Evolutionary conservation across 2,888 invertebrate species (phyloP), one percentile per base, ranked within the genome.

Genomic region (Oeneis ivallda): DNA sequence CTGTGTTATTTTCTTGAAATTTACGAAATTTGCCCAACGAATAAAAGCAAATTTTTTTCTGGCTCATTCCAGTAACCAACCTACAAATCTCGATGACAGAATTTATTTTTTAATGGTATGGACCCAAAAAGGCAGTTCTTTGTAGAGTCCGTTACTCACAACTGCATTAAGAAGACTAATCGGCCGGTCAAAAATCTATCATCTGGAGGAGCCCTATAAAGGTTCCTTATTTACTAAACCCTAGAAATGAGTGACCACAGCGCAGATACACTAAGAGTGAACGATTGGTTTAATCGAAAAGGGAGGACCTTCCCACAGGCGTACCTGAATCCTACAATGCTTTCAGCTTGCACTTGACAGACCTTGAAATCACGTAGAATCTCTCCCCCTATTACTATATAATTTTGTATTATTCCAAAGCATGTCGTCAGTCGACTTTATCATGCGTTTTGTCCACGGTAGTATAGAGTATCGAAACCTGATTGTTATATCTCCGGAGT

Each of bases 391-490:
- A 39, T 15, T 50, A 68, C 66, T 69, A 65, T 64, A 65, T 69
- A 68, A 67, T 70, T 73, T 71, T 73, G 71, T 71, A 66, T 68
- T 41, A 53, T 66, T 67, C 49, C 59, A 49, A 70, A 69, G 74
- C 73, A 72, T 65, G 72, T 76, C 78, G 78, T 76, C 70, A 9
- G 67, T 66, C 37, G 70, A 71, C 74, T 53, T 68, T 73, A 76
- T 69, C 80, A 74, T 77, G 83, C 79, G 37, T 70, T 68, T 57
- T 68, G 66, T 74, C 74, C 67, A 68, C 69, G 70, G 56, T 68
- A 66, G 68, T 71, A n/a, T n/a, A n/a, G 74, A 74, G 74, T 72
- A 68, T 71, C 60, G 65, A 73, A 71, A 72, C 72, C 73, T 69
- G 74, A 73, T 73, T 76, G 66, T 70, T 68, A 70, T 72, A 68